Conservation (phyloP, 2,797 vertebrate genomes). For the Adrianichthys oophorus region DNA sequence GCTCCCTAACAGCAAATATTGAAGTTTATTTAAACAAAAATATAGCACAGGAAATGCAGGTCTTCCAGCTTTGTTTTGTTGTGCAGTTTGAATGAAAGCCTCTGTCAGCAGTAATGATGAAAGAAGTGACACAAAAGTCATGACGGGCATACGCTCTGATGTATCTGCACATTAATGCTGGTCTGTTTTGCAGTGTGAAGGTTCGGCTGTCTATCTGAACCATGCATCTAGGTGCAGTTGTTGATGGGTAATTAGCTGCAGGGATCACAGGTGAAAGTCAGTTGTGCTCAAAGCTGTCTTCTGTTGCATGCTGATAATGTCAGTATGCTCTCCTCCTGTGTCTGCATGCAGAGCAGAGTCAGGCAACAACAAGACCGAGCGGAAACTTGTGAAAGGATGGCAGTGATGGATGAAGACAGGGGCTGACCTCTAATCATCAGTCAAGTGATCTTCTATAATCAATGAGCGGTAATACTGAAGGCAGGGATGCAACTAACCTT, state of each 20-base stretch:
- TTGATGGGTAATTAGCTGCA: conserved; percentile 64
- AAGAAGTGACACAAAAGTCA: not conserved
- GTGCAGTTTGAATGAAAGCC: too few relatives aligned
- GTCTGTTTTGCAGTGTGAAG: too few relatives aligned
- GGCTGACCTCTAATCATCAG: conserved; percentile 64
- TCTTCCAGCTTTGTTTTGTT: too few relatives aligned
- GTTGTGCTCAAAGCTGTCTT: conserved; percentile 61
- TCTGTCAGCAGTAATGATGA: not conserved
- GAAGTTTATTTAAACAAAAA: too few relatives aligned
- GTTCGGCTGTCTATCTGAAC: too few relatives aligned
- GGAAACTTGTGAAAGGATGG: conserved; percentile 27
- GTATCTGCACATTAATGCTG: not conserved
- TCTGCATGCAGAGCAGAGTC: conserved; percentile 39
- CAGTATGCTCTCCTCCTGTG: conserved; percentile 56
- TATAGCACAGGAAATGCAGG: too few relatives aligned
- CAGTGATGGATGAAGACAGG: conserved; percentile 60
- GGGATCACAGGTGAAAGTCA: conserved; percentile 58
- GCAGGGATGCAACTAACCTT: conserved; percentile 23
- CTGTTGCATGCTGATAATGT: conserved; percentile 74
- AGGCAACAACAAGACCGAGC: conserved; percentile 12
- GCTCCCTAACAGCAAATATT: too few relatives aligned
- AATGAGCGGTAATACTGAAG: conserved; percentile 45
- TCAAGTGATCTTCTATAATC: conserved; percentile 52
- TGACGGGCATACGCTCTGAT: not conserved
- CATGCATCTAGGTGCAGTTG: too few relatives aligned